Base-by-base conservation (phyloP, 2,888 invertebrate genomes). In the Hirtodrosophila trivittata region DNA sequence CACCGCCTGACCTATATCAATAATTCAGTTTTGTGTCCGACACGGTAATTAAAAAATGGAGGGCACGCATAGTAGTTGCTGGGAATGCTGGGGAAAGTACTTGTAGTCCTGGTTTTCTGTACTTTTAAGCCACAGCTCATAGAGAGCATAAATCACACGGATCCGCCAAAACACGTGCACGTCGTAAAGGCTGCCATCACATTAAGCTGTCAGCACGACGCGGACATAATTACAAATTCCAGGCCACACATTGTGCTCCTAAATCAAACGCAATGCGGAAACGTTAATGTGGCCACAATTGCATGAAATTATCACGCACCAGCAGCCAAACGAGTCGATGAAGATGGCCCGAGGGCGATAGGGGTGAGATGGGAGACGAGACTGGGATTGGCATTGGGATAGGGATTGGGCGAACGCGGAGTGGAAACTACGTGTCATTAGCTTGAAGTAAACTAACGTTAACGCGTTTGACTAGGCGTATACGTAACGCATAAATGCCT, bases 1-100 rank as follows among this genome's bases (percentile, higher is more conserved):
- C n/a, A n/a, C n/a, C n/a, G n/a, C n/a, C 46, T 72, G 69, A 78
- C 80, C 83, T 83, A 69, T 54, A 74, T 83, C 83, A 78, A 83
- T 83, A 86, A 73, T 70, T 82, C 67, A 73, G 66, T 55, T 60
- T 66, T 67, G 65, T 49, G 56, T 51, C 43, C 55, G 71, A 50
- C 80, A 54, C 65, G 52, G 71, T 59, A 85, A 81, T 81, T 81
- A 81, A 78, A 81, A 21, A 81, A 85, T 86, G 76, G 57, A 68
- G 42, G 41, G 83, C 86, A 82, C 82, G 82, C 66, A 66, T 66
- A 54, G 51, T 42, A n/a, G 13, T 18, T 21, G 21, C 43, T 7
- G 33, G 37, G 42, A 47, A 51, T 35, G 45, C 2, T 32, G 59
- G 37, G 5, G 5, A 28, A 28, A 7, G 28, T 28, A 28, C 28